phyloP scores from a whole-genome alignment of 2,113 vertebrate species.

The Actenoides hombroni region DNA sequence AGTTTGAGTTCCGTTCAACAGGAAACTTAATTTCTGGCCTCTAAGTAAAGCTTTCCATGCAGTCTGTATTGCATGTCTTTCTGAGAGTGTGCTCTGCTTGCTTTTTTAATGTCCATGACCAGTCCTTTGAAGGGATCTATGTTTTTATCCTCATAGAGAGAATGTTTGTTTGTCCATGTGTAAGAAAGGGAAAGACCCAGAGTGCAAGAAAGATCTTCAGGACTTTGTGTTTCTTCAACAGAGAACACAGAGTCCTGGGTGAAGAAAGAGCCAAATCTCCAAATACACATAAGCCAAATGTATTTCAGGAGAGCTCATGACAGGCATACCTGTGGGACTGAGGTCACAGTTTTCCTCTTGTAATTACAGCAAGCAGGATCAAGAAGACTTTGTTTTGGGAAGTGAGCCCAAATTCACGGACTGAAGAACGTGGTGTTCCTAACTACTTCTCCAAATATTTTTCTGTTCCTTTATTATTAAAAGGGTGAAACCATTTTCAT shows the following conservation, averaged over 20 bases:
- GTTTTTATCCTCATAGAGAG: not conserved
- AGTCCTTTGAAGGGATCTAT: not conserved
- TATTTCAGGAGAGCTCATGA: not conserved
- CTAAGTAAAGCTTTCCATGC: not conserved
- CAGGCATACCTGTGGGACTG: not conserved
- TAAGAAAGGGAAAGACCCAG: not conserved
- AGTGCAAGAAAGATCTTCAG: not conserved
- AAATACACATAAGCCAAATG: not conserved
- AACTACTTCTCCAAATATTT: not conserved
- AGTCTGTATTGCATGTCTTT: not conserved
- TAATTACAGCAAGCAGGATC: not conserved
- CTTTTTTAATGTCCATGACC: not conserved
- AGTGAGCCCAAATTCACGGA: not conserved
- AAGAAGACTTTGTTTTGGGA: constrained; percentile 4
- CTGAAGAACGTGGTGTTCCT: not conserved
- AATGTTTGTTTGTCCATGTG: not conserved
- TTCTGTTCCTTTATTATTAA: not conserved
- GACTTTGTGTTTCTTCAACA: not conserved
- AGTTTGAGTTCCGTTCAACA: not conserved
- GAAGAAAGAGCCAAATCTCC: not conserved
- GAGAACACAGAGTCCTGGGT: not conserved
- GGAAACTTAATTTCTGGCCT: not conserved
- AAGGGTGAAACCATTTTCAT: not conserved
- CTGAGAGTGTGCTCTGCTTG: not conserved
- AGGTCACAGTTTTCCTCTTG: constrained; percentile 7